These are phyloP conservation scores for Mactromeris polynyma DNA, from an alignment of 2,888 invertebrate species.

Conservation along the genomic window DNA sequence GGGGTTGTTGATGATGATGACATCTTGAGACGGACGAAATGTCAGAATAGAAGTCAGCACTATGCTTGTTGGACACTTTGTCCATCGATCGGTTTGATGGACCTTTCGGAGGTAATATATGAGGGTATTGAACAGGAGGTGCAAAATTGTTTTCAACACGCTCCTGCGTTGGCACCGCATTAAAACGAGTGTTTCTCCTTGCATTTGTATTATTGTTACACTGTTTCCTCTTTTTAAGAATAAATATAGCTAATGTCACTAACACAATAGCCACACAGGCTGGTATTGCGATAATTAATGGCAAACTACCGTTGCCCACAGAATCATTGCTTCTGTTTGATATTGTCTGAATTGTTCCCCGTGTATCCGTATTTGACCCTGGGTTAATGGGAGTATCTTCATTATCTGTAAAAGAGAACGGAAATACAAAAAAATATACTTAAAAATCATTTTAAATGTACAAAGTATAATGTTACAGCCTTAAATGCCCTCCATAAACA, in stretches of 20 bases:
- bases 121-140: constrained; percentile 63
- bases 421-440: background rate
- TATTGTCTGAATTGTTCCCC: background rate
- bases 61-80: constrained; percentile 77
- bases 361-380: background rate
- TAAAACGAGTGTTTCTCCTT: constrained; percentile 73
- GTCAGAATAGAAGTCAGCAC: constrained; percentile 82
- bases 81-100: constrained; percentile 66
- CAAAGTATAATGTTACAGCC: too few species aligned
- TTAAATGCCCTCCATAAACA: too few species aligned
- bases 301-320: constrained; percentile 74
- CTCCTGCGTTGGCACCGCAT: constrained; percentile 75
- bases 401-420: background rate
- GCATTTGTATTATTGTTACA: constrained; percentile 64
- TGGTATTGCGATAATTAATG: constrained; percentile 83
- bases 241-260: constrained; percentile 75
- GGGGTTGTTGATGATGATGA: constrained; percentile 73
- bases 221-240: constrained; percentile 73
- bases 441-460: too few species aligned
- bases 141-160: constrained; percentile 57
- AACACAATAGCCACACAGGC: constrained; percentile 79
- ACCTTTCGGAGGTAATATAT: constrained; percentile 64
- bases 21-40: constrained; percentile 83
- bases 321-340: constrained; percentile 10
- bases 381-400: background rate